phyloP scores from a whole-genome alignment of 2,888 invertebrate species.

The Malthinus flaveolus region DNA sequence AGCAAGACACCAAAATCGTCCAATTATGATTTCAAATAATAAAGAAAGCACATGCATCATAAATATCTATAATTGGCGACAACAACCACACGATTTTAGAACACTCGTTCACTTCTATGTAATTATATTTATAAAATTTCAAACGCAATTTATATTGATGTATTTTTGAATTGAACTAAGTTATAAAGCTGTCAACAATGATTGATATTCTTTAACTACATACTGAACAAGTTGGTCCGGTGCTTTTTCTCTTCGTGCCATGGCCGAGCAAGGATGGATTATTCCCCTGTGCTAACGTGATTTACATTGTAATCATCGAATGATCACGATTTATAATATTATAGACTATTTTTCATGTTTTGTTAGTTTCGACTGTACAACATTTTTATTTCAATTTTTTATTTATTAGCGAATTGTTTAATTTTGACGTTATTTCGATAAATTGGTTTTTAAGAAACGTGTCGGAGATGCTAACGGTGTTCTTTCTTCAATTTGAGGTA shows the following conservation, averaged over 20 bases:
- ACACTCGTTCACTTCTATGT: constrained; percentile 41
- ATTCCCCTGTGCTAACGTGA: constrained; percentile 26
- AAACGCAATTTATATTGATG: constrained; percentile 49
- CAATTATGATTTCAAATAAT: constrained; percentile 19
- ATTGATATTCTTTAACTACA: constrained; percentile 48
- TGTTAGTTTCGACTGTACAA: constrained; percentile 1
- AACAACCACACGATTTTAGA: constrained; percentile 42
- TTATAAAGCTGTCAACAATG: constrained; percentile 50
- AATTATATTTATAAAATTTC: constrained; percentile 48
- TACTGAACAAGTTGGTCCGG: constrained; percentile 33
- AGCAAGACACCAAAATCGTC: constrained; percentile 11
- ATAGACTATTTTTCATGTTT: constrained; percentile 31
- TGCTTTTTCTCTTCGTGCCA: constrained; percentile 14
- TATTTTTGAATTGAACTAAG: constrained; percentile 47
- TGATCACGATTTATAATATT: constrained; percentile 39
- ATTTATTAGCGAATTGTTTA: constrained; percentile 1
- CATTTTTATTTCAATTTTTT: background rate
- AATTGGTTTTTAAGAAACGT: no score
- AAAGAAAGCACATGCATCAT: constrained; percentile 34
- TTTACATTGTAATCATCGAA: constrained; percentile 44
- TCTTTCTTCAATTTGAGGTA: no score
- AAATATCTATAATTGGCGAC: constrained; percentile 42
- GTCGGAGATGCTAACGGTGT: no score
- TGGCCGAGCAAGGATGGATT: constrained; percentile 6
- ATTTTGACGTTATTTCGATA: background rate